Evolutionary conservation across 2,888 invertebrate genomes (phyloP), one percentile per base, ranked within the genome.

Genomic region (Drosophila meridionalis): DNA sequence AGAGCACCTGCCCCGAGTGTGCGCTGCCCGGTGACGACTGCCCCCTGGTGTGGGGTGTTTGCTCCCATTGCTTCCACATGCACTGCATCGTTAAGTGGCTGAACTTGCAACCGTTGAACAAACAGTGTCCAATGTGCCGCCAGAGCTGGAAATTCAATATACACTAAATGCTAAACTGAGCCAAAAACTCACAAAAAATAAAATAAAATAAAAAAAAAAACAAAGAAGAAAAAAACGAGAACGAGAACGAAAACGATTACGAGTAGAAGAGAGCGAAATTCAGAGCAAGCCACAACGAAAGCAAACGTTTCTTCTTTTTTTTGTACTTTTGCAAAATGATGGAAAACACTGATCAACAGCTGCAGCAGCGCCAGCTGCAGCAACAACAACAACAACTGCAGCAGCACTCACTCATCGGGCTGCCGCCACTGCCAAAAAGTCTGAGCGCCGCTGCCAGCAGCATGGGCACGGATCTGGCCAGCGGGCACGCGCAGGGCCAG

Each of bases 11-110:
- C 92, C 98, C 99, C 2, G 99, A 99, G 93, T 99, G 99, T 94
- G 98, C 98, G 93, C 94, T 98, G 78, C 99, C 99, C 30, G 99
- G 99, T 59, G 99, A 99, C 94, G 99, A 99, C 94, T 99, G 99
- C 92, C 99, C 99, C 20, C 94, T 99, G 92, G 99, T 99, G 81
- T 99, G 99, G 98, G 99, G 99, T 72, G 97, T 97, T 91, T 99
- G 99, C 93, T 98, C 98, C 9, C 99, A 99, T 94, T 99, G 99
- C 94, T 99, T 99, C 94, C 99, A 99, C 94, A 99, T 99, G 94
- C 99, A 99, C 94, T 99, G 99, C 94, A 99, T 99, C 91, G 98
- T 98, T 93, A 99, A 99, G 95, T 99, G 99, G 99, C 95, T 99
- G 59, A 98, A 99, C 92, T 97, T 99, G 26, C 97, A 97, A 93